Base-by-base conservation (phyloP, 2,113 vertebrate species). In the Pseudopodoces humilis region DNA sequence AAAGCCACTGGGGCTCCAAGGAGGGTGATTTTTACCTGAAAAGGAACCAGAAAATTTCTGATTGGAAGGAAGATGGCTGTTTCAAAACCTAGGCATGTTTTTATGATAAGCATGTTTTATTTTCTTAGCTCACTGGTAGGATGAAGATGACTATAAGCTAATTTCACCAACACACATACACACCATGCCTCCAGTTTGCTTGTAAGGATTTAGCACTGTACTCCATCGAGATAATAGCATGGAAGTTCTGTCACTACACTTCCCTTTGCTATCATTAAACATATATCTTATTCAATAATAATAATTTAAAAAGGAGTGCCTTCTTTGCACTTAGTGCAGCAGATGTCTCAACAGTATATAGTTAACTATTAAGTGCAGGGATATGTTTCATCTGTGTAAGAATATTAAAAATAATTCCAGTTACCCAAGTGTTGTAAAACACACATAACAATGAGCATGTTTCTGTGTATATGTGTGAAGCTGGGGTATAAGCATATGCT, bases 371-470 rank as follows among this genome's bases (percentile, higher is more conserved):
- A 60, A 83, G 9, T 56, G 43, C 22, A 74, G 16, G 13, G 4
- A 0, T 63, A 65, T 62, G 17, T 62, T 90, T 83, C 77, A 9
- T 69, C 16, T 50, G 13, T 53, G 25, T 55, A 75, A 74, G 41
- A 70, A 59, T 11, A 74, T 28, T 62, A 0, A 17, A 77, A 82
- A 83, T 76, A 69, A 41, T 24, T 62, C 27, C 35, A 37, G 13
- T 96, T 67, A 50, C 49, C 83, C 16, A 88, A 62, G 22, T 88
- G 30, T n/a, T 83, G 27, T 63, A 58, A 80, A 85, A 4, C 7
- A 41, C 15, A 43, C 2, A 1, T 55, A 75, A 28, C 23, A 53
- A 1, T 49, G 31, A 62, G 14, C 9, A 2, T 4, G 4, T n/a
- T 19, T 39, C 28, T 43, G 28, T n/a, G 13, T 23, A 9, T 31